Conservation (phyloP, 2,113 vertebrate species). For the Pseudopipra pipra region DNA sequence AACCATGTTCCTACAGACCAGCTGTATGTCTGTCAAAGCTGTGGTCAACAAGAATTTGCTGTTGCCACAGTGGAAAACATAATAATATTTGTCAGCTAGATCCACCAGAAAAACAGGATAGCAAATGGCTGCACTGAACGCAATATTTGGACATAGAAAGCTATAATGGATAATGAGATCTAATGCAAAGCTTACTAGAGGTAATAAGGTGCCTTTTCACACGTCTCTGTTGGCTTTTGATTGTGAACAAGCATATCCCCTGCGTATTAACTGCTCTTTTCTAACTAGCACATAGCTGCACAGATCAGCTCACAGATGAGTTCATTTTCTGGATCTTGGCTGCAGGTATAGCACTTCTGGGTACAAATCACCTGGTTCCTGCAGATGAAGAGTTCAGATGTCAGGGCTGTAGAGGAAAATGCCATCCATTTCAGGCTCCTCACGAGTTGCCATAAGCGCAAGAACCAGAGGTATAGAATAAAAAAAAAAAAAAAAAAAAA, state of each 20-base stretch:
- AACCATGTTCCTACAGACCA: background rate
- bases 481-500: background rate
- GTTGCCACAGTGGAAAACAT: background rate
- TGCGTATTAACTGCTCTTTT: background rate
- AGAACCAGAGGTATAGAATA: slow-evolving; percentile 17
- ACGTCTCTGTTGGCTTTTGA: background rate
- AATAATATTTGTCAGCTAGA: background rate
- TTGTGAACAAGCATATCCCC: background rate
- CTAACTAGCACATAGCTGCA: background rate
- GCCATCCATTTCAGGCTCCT: slow-evolving; percentile 24
- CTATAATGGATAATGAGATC: background rate
- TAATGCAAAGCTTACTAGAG: background rate
- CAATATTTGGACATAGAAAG: background rate
- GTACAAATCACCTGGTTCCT: background rate
- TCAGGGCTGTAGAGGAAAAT: background rate
- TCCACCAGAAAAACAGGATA: background rate
- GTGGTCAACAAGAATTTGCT: background rate
- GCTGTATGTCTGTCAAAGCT: background rate
- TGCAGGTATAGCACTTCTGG: background rate
- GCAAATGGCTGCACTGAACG: background rate
- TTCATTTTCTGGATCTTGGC: background rate
- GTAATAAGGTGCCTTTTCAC: background rate
- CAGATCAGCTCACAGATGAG: background rate
- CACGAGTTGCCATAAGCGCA: slow-evolving; percentile 19
- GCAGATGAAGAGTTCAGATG: slow-evolving; percentile 41